Base-by-base conservation (phyloP, 2,888 invertebrate species). In the Rotaria sp. region DNA sequence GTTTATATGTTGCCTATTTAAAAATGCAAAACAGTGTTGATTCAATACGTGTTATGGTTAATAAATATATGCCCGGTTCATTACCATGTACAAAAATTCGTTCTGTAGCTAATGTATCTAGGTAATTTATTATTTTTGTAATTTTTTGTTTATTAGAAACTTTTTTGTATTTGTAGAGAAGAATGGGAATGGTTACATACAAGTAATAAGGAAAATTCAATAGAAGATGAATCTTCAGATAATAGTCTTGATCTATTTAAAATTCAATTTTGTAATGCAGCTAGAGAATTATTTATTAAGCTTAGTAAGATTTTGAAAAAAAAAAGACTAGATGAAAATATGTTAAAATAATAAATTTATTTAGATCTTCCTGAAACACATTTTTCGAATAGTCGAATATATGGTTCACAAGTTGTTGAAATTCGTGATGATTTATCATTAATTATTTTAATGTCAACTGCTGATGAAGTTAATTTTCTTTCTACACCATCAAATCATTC, bases 11-110 rank as follows among this genome's bases (percentile, higher is more conserved):
- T 88, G 96, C 97, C 59, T 99, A 97, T 92, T 92, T 99, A 88
- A 97, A 98, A 91, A 94, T 98, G 93, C 96, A 96, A 90, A 96
- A 96, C 88, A 96, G 97, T 3, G 96, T 98, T 86, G 97, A 97
- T 91, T 94, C 95, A 87, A 95, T 97, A 84, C 94, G 96, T 89
- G 94, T 98, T 21, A 94, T 98, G 84, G 97, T 97, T 45, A 96
- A 96, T 0, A 94, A 95, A 86, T 94, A 95, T 89, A 94, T 95
- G 2, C 98, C 98, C 10, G 98, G 97, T 91, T 95, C 97, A 88
- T 93, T 98, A 88, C 98, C 98, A 0, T 95, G 96, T 90, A 95
- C 95, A 88, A 95, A 96, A 91, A 94, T 98, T 57, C 92, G 98
- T 87, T 95, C 96, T 88, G 97, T 97, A 92, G 95, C 97, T 1